A percentile compares a stretch with the other conserved stretches of the same genome.
Conservation (phyloP, 2,113 vertebrate genomes). For the Rallus limicola region DNA sequence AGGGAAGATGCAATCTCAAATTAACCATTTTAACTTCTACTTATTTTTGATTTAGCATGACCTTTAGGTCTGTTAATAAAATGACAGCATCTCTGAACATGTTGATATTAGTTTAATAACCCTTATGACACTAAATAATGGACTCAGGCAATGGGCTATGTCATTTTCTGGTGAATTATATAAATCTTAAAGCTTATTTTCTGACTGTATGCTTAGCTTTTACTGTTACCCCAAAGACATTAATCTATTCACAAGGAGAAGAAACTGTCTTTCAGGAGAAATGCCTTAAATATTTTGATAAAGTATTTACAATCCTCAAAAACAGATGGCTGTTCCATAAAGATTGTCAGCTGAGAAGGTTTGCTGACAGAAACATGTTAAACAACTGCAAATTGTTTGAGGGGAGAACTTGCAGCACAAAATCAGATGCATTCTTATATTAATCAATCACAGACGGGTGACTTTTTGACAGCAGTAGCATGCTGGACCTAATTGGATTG, state of each 20-base stretch:
- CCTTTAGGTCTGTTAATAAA: conserved; percentile 46
- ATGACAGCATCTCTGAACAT: not conserved
- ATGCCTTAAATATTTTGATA: conserved; percentile 78
- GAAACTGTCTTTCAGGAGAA: conserved; percentile 69
- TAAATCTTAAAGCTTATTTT: conserved; percentile 68
- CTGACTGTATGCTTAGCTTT: conserved; percentile 61
- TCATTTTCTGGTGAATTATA: conserved; percentile 54
- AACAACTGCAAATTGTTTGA: conserved; percentile 34
- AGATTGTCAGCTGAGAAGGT: conserved; percentile 70
- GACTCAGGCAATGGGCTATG: not conserved
- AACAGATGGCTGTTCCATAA: conserved; percentile 73
- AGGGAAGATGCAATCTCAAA: not conserved
- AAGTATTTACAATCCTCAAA: conserved; percentile 76
- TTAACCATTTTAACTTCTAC: conserved; percentile 40
- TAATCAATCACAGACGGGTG: conserved; percentile 69
- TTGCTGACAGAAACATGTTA: conserved; percentile 72
- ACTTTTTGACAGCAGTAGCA: conserved; percentile 60
- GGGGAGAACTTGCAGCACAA: not conserved
- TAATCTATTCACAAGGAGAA: conserved; percentile 71
- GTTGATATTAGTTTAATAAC: conserved; percentile 53
- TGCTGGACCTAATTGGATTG: conserved; percentile 36
- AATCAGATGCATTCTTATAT: conserved; percentile 54
- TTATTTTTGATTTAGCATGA: conserved; percentile 15
- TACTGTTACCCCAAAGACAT: conserved; percentile 61
- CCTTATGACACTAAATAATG: not conserved